Conservation (phyloP, 2,888 invertebrate species). For the Taphrorychus bicolor region DNA sequence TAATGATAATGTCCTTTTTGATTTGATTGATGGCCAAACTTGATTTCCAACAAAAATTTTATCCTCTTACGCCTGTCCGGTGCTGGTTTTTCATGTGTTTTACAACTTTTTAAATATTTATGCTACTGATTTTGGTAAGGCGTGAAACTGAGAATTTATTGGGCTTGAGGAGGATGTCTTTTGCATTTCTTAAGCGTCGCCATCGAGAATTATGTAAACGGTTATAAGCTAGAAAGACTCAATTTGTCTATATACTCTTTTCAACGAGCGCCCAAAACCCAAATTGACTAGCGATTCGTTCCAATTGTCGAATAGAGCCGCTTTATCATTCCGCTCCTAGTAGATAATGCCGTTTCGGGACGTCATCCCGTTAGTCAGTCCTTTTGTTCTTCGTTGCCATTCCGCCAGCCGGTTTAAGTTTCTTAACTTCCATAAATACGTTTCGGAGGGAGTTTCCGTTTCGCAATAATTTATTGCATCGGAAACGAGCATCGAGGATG, state of each 20-base stretch:
- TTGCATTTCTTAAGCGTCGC: too few relatives aligned
- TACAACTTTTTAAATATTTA: too few relatives aligned
- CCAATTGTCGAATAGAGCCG: slow-evolving; percentile 23
- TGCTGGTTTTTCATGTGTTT: too few relatives aligned
- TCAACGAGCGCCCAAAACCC: neutral
- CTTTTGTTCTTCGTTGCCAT: slow-evolving; percentile 21
- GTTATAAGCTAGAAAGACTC: too few relatives aligned
- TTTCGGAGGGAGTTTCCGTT: slow-evolving; percentile 6
- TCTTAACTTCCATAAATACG: slow-evolving; percentile 14
- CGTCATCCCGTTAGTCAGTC: slow-evolving; percentile 6
- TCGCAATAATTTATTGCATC: neutral
- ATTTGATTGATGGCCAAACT: too few relatives aligned
- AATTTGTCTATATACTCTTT: neutral
- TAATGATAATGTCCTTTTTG: too few relatives aligned
- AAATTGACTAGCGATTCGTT: slow-evolving; percentile 18
- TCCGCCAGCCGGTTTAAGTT: slow-evolving; percentile 15
- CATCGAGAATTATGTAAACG: too few relatives aligned
- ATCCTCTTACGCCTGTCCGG: too few relatives aligned
- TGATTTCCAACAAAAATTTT: too few relatives aligned
- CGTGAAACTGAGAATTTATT: too few relatives aligned
- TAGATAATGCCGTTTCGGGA: slow-evolving; percentile 17
- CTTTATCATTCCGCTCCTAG: slow-evolving; percentile 15
- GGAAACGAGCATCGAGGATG: neutral
- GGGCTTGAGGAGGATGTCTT: too few relatives aligned
- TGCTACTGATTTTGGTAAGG: too few relatives aligned